phyloP scores from a whole-genome alignment of 2,888 invertebrate genomes.

The Geotrupes spiniger region DNA sequence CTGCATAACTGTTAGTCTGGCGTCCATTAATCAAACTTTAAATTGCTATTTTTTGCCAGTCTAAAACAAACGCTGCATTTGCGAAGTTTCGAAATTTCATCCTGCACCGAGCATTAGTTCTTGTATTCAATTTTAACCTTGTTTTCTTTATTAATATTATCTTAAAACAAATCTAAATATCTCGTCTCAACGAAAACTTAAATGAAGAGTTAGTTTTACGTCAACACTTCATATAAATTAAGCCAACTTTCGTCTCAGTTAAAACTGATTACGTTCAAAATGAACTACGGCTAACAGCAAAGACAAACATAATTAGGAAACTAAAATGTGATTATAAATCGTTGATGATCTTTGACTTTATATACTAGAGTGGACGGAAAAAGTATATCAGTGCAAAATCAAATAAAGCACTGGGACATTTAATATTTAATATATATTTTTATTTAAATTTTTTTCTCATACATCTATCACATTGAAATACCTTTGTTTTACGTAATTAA shows the following conservation, averaged over 20 bases:
- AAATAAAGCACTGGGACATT: too few species aligned
- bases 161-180: slow-evolving; percentile 33
- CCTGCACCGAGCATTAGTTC: slow-evolving; percentile 29
- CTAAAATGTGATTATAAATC: slow-evolving; percentile 11
- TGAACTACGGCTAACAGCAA: slow-evolving; percentile 11
- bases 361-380: too few species aligned
- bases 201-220: slow-evolving; percentile 20
- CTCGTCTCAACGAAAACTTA: slow-evolving; percentile 24
- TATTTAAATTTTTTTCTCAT: too few species aligned
- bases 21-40: slow-evolving; percentile 42
- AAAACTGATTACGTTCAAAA: slow-evolving; percentile 21
- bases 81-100: slow-evolving; percentile 39
- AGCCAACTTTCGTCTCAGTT: slow-evolving; percentile 24
- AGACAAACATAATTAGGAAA: slow-evolving; percentile 16
- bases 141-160: slow-evolving; percentile 34
- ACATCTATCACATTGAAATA: too few species aligned
- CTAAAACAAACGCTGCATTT: slow-evolving; percentile 34
- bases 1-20: slow-evolving; percentile 38
- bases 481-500: too few species aligned
- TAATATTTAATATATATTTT: too few species aligned
- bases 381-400: too few species aligned
- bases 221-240: slow-evolving; percentile 26
- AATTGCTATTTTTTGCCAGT: slow-evolving; percentile 38
- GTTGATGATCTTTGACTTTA: too few species aligned
- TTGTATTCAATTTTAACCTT: slow-evolving; percentile 31